Base-by-base conservation (phyloP, 2,113 vertebrate species). In the Rissa tridactyla region DNA sequence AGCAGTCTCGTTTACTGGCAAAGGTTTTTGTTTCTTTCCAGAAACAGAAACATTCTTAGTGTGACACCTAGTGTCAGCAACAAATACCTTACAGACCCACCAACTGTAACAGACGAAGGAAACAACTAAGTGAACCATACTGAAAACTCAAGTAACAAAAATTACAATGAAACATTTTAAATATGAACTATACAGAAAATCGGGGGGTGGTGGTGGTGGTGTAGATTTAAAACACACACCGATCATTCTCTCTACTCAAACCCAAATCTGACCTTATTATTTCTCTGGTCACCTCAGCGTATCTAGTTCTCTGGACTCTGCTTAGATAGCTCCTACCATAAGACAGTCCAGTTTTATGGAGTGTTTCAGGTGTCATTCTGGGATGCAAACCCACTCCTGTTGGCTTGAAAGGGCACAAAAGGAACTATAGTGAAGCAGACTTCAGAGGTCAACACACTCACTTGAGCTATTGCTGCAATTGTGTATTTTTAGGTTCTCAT, bases 1-100 rank as follows among this genome's bases (percentile, higher is more conserved):
- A 18, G 44, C 1, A 10, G n/a, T 54, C 42, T 60, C 11, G 0
- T 30, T 66, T 40, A 49, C 17, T 22, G 32, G 46, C 40, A 83
- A 64, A 70, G 26, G 34, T 10, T 44, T 58, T 49, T 9, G 25
- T 13, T 15, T 25, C 52, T 38, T 49, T 44, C 68, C 70, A 86
- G 86, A 58, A 65, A 30, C 44, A 95, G 73, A 75, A 88, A 64
- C 87, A 88, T 92, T 90, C 96, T 26, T 86, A 86, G 95, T 91
- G 34, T 90, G 97, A 95, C 96, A 97, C 32, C 96, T 97, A 94
- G 95, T 44, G 95, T 94, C 70, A 82, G 71, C 21, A 86, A 46
- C 30, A 81, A 49, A 57, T 7, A 78, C 11, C 4, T 84, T 11
- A 61, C 19, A 80, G 27, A 71, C 15, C 19, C 10, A 15, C 13